Conservation (phyloP, 2,797 vertebrate genomes). For the Sphenodon punctatus region DNA sequence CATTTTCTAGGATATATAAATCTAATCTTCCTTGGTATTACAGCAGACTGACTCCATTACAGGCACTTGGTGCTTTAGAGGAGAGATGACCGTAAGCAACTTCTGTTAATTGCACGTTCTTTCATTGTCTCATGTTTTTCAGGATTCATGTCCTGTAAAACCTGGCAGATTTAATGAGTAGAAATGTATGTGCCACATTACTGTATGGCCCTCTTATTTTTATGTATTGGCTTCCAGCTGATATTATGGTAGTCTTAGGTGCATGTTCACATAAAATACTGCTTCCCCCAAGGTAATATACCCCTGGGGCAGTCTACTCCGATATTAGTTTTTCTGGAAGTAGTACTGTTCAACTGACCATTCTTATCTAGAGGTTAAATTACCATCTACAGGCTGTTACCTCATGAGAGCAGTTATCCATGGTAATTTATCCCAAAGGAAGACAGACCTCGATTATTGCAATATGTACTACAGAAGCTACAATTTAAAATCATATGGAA, state of each 20-base stretch:
- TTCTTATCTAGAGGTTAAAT: too few species aligned
- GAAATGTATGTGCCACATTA: conserved; percentile 15
- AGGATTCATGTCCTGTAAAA: conserved; percentile 57
- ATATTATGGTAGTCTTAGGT: not conserved
- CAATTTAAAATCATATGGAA: too few species aligned
- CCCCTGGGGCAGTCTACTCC: too few species aligned
- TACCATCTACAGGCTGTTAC: too few species aligned
- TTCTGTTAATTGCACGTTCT: conserved; percentile 68
- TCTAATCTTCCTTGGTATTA: conserved; percentile 65
- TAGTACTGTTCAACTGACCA: too few species aligned
- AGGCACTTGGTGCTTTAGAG: conserved; percentile 59
- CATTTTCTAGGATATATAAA: conserved; percentile 66
- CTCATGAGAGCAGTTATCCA: too few species aligned
- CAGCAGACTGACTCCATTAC: conserved; percentile 45
- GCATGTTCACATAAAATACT: too few species aligned
- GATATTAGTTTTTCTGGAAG: too few species aligned
- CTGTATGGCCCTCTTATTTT: conserved; percentile 26
- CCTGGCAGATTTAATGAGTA: conserved; percentile 6
- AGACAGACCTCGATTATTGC: too few species aligned
- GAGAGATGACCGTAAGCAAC: conserved; percentile 69
- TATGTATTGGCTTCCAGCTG: not conserved
- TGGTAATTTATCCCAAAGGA: too few species aligned
- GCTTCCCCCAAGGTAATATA: too few species aligned
- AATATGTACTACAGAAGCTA: too few species aligned
- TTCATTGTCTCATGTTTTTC: conserved; percentile 63